phyloP scores from a whole-genome alignment of 1,140 invertebrate genomes.

The Hydropsyche tenuis region DNA sequence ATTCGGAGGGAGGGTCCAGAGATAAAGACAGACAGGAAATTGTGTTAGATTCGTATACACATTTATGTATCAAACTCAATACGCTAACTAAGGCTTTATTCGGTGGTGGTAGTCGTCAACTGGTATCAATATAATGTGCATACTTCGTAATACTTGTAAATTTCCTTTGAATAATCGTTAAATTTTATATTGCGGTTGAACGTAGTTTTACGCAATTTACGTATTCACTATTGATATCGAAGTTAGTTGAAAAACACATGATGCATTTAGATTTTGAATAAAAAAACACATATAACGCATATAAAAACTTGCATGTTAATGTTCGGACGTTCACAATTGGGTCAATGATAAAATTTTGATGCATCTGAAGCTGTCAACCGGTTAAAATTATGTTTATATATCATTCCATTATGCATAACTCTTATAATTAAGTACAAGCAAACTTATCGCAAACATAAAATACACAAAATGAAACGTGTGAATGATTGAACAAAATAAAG shows the following conservation, averaged over 20 bases:
- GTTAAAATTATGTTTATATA: too few relatives aligned
- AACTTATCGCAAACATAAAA: too few relatives aligned
- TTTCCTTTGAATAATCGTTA: too few relatives aligned
- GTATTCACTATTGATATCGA: slow-evolving; percentile 11
- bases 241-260: slow-evolving; percentile 2
- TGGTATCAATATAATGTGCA: slow-evolving; percentile 2
- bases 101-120: neutral
- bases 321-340: too few relatives aligned
- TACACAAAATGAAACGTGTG: too few relatives aligned
- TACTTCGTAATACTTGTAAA: neutral
- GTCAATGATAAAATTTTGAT: too few relatives aligned
- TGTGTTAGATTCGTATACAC: neutral
- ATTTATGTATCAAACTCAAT: neutral
- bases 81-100: too few relatives aligned
- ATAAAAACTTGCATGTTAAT: slow-evolving; percentile 7
- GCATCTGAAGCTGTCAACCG: too few relatives aligned
- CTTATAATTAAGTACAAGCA: too few relatives aligned
- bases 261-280: neutral
- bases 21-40: neutral
- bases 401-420: too few relatives aligned
- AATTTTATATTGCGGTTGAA: too few relatives aligned
- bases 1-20: neutral
- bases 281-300: neutral
- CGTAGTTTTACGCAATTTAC: too few relatives aligned
- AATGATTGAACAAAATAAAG: neutral